Conservation (phyloP, 2,888 invertebrate species). For the Xestia rhomboidea region DNA sequence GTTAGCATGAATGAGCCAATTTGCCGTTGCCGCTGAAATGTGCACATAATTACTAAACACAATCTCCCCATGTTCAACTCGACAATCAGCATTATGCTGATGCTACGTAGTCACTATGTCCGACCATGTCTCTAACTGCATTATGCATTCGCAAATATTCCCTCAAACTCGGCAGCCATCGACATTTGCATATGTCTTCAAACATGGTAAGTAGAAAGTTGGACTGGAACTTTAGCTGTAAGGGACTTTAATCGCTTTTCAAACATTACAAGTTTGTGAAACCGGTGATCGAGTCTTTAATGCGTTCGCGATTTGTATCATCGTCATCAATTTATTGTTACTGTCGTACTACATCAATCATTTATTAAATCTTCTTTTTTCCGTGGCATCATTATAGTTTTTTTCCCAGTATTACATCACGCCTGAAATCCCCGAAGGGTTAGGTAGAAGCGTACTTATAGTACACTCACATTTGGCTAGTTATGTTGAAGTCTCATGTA, state of each 20-base stretch:
- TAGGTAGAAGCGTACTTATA: background rate
- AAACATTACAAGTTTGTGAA: constrained; percentile 33
- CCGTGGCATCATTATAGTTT: background rate
- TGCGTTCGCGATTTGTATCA: constrained; percentile 6
- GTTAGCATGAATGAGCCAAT: background rate
- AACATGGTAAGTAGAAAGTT: constrained; percentile 45
- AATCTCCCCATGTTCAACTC: background rate
- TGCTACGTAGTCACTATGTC: background rate
- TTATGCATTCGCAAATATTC: constrained; percentile 54
- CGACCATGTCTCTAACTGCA: constrained; percentile 6
- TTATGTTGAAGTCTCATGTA: no score
- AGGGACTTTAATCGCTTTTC: constrained; percentile 48
- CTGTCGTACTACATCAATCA: background rate
- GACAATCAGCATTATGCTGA: background rate
- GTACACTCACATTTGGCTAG: background rate
- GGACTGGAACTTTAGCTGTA: constrained; percentile 34
- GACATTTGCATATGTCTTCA: constrained; percentile 45
- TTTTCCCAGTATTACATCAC: background rate
- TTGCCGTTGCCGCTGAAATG: background rate
- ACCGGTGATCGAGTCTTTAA: constrained; percentile 9
- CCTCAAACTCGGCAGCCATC: constrained; percentile 19
- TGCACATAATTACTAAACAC: constrained; percentile 6
- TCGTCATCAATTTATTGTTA: background rate
- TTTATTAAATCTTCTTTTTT: background rate
- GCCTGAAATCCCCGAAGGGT: background rate